These are phyloP conservation scores for Callocephalon fimbriatum DNA, from an alignment of 2,113 vertebrate species.

Conservation along the genomic window DNA sequence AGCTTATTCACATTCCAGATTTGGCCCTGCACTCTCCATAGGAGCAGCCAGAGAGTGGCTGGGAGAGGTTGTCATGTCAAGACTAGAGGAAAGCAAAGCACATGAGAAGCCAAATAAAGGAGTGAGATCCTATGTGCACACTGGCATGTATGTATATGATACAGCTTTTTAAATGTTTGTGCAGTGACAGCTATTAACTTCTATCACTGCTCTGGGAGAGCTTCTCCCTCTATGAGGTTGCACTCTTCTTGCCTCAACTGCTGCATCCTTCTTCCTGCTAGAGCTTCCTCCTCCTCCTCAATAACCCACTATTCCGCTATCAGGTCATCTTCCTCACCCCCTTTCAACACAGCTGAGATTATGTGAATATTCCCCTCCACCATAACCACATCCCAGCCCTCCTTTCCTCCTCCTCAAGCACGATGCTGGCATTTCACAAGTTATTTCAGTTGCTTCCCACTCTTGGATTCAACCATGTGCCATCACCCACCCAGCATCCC, in stretches of 20 bases:
- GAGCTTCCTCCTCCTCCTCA: conserved; percentile 1
- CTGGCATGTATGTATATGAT: neutral
- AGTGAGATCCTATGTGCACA: neutral
- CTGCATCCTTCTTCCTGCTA: neutral
- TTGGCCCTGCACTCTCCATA: neutral
- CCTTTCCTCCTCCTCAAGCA: conserved; percentile 50
- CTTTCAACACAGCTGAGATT: neutral
- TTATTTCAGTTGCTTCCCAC: conserved; percentile 66
- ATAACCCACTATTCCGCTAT: neutral
- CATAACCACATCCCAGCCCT: neutral
- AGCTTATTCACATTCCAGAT: neutral
- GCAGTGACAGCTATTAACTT: neutral
- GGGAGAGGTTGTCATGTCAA: neutral
- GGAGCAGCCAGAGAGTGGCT: neutral
- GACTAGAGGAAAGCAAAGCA: neutral
- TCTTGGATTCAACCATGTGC: conserved; percentile 19
- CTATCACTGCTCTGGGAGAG: neutral
- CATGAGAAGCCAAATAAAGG: neutral
- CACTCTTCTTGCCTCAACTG: neutral
- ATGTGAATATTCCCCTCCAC: neutral
- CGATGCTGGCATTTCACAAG: conserved; percentile 60
- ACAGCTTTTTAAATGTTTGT: neutral
- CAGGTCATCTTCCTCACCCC: neutral
- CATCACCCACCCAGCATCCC: conserved; percentile 17
- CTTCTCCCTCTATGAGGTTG: neutral